Evolutionary conservation across 2,797 vertebrate species (phyloP).

Genomic region (Sandelia bainsii): DNA sequence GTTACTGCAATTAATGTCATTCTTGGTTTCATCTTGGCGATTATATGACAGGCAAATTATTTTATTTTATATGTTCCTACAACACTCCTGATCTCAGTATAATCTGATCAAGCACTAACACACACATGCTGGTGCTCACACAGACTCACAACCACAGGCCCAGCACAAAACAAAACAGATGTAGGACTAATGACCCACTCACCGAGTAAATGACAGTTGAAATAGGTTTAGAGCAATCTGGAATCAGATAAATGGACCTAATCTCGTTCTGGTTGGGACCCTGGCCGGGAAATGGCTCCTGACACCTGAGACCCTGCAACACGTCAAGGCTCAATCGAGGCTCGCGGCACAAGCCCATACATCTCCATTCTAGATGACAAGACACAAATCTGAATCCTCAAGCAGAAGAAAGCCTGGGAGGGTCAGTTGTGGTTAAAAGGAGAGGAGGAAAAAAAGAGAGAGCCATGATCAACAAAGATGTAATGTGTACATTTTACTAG

Average conservation of each 20-base stretch:
- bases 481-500: constrained; percentile 61
- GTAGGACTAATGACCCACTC: constrained; percentile 79
- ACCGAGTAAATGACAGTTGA: constrained; percentile 81
- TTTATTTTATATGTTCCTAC: constrained; percentile 46
- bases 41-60: constrained; percentile 58
- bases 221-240: constrained; percentile 84
- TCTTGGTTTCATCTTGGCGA: constrained; percentile 43
- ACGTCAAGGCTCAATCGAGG: constrained; percentile 78
- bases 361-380: constrained; percentile 85
- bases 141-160: constrained; percentile 38
- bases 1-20: constrained; percentile 58
- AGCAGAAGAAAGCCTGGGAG: constrained; percentile 52
- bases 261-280: constrained; percentile 82
- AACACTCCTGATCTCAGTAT: constrained; percentile 40
- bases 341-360: constrained; percentile 69
- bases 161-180: constrained; percentile 79
- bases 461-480: constrained; percentile 50
- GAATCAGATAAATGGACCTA: constrained; percentile 87
- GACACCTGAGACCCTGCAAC: constrained; percentile 86
- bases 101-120: constrained; percentile 50
- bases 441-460: constrained; percentile 45
- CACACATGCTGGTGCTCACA: constrained; percentile 18
- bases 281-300: constrained; percentile 81
- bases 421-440: constrained; percentile 61
- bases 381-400: constrained; percentile 73